Evolutionary conservation across 2,888 invertebrate species (phyloP), one percentile per base, ranked within the genome.

Genomic region (Pandemis corylana): DNA sequence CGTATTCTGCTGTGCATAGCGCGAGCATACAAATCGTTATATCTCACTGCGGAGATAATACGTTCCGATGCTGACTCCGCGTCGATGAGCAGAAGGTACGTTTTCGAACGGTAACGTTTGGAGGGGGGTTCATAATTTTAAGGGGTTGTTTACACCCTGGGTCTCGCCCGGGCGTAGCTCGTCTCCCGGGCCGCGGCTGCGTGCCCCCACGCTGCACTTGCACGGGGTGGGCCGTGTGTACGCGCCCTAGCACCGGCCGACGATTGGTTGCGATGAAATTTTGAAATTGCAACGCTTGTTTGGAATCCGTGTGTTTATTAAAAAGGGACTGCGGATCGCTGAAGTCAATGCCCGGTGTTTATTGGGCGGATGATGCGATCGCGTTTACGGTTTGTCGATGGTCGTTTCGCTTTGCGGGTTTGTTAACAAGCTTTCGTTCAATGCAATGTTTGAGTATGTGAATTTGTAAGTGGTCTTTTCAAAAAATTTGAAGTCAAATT

Each of bases 1-100:
- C 89, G 87, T 91, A 91, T 91, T 90, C 85, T 86, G 84, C 87
- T 87, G 87, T 87, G 86, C 89, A 89, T 89, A 90, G 89, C 49
- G 66, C 62, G 74, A 67, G 74, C 90, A 90, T 89, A 90, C 89
- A 89, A 89, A 91, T 89, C 89, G 87, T 89, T 89, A 87, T 89
- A 90, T 89, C 88, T 84, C 79, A 78, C 59, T 41, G 36, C 20
- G 7, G 5, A 82, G 83, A 84, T 80, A 79, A 75, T 79, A 41
- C n/a, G 64, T 12, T 73, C 36, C 36, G 79, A 78, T 79, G 77
- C 77, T 41, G 63, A 78, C 83, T 78, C 76, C 84, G 80, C 64
- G 46, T 9, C 49, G 70, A 36, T 61, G 0, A 1, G 4, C 12
- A 68, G 80, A 86, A 77, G 82, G 85, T 84, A 71, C 69, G 49